Evolutionary conservation across 2,888 invertebrate species (phyloP), one percentile per base, ranked within the genome.

Genomic region (Esperia sulphurella): DNA sequence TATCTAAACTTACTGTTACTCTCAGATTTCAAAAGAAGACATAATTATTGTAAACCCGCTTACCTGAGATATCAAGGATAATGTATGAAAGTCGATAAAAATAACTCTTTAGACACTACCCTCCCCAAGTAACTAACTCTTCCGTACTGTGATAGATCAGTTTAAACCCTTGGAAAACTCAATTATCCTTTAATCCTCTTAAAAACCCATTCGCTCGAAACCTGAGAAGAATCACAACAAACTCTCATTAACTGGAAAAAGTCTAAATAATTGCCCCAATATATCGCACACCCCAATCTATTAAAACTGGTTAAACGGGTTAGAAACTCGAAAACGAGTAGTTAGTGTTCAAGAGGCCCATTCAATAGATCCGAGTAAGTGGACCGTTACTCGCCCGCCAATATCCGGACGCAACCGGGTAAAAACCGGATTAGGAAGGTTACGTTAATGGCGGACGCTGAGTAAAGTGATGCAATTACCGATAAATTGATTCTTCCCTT

Each of bases 381-480:
- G 78, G 79, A 59, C 74, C 80, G 80, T 83, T 78, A 79, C 74
- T 82, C 71, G 73, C 71, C 71, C 68, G 68, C 68, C 76, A 82
- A 84, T 86, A 85, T 84, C 84, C 81, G 81, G 79, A 63, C 59
- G 69, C 63, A 70, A 68, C 68, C 74, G 75, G 76, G 76, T 73
- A 81, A 83, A 82, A 81, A 79, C 63, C 67, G 78, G 78, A 82
- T 83, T 83, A 83, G 83, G 81, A 79, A 78, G 79, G 79, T 75
- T 77, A 72, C 76, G 72, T 79, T 85, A 83, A 85, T 81, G 78
- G 81, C 63, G 59, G 58, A 59, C 48, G 62, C 68, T 54, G 79
- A 79, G 83, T 84, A 79, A 82, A 81, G 81, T 83, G 83, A 80
- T 77, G 79, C 79, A 80, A 84, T 86, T 85, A 86, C 61, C 74